Percentiles rank a stretch among this genome's conserved stretches.
Evolutionary conservation across 2,888 invertebrate species (phyloP).

Genomic region (Mermis nigrescens): DNA sequence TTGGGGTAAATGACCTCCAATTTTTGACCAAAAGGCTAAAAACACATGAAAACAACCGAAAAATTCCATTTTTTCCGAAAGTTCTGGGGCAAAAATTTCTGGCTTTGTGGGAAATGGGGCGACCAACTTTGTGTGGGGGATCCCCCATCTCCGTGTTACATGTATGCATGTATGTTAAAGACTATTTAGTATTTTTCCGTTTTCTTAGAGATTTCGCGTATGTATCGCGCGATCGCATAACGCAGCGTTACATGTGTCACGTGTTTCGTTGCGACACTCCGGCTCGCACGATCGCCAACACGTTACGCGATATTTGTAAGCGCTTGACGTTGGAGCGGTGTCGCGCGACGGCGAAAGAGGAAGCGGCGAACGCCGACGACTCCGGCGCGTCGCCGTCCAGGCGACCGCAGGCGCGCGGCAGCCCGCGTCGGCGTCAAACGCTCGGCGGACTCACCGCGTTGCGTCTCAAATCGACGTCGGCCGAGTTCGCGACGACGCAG

Average conservation of each 20-base stretch:
- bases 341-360: constrained; percentile 42
- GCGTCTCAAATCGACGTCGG: not conserved
- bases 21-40: too few species aligned
- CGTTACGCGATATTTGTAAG: constrained; percentile 81
- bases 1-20: too few species aligned
- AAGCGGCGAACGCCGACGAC: constrained; percentile 12
- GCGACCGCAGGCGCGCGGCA: not conserved
- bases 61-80: too few species aligned
- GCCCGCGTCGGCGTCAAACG: too few species aligned
- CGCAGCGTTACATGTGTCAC: constrained; percentile 39
- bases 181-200: not conserved
- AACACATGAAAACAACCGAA: too few species aligned
- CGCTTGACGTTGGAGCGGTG: constrained; percentile 82
- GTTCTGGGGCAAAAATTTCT: too few species aligned
- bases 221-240: constrained; percentile 60
- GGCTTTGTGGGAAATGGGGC: too few species aligned
- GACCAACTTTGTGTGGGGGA: too few species aligned
- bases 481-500: not conserved
- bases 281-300: constrained; percentile 81
- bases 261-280: constrained; percentile 56
- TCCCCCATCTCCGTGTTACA: too few species aligned
- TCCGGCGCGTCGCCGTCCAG: too few species aligned
- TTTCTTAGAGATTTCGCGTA: constrained; percentile 75
- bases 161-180: too few species aligned
- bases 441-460: too few species aligned